Evolutionary conservation across 2,888 invertebrate genomes (phyloP).

Genomic region (Gymnosoma rotundatum): DNA sequence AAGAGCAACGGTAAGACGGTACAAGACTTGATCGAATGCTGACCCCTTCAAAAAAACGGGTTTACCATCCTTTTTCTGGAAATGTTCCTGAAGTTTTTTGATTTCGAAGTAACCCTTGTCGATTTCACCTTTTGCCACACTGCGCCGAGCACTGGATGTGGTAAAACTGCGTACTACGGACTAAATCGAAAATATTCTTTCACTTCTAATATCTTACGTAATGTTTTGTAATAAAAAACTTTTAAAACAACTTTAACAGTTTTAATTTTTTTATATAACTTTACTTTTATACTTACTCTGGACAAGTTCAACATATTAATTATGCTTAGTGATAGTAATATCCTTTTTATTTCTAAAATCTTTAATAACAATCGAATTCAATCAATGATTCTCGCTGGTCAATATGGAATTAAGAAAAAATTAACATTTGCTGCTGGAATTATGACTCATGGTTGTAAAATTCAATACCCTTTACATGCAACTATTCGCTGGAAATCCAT

Average conservation of each 20-base stretch:
- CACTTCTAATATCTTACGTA: conserved; percentile 63
- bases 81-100: conserved; percentile 76
- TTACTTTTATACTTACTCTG: conserved; percentile 75
- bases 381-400: not conserved
- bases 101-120: conserved; percentile 79
- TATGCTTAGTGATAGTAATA: no score
- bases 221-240: conserved; percentile 23
- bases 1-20: conserved; percentile 80
- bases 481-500: not conserved
- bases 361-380: not conserved
- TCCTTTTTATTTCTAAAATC: not conserved
- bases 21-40: conserved; percentile 82
- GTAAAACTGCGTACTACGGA: conserved; percentile 79
- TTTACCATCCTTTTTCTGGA: conserved; percentile 82
- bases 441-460: conserved; percentile 45
- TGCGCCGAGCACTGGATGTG: conserved; percentile 74
- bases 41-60: conserved; percentile 84
- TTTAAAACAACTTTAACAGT: not conserved
- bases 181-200: conserved; percentile 70
- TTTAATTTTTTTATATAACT: not conserved
- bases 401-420: not conserved
- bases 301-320: conserved; percentile 80
- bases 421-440: conserved; percentile 58
- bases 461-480: not conserved
- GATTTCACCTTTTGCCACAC: conserved; percentile 74